Percentiles rank a stretch among this genome's conserved stretches.
Evolutionary conservation across 1,140 invertebrate genomes (phyloP).

Genomic region (Hyphantria cunea): DNA sequence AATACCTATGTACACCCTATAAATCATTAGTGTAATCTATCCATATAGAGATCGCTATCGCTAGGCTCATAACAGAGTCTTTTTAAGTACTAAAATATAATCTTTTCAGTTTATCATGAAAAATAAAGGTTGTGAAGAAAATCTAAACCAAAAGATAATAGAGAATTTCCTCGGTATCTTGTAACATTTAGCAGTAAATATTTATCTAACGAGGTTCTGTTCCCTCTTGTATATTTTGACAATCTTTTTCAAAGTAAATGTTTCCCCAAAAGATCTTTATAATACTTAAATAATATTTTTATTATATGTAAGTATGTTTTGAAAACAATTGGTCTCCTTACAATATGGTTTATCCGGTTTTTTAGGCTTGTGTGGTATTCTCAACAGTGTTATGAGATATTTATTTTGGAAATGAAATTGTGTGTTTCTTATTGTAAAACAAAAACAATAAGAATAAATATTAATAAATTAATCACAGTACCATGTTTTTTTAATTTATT

Average conservation of each 20-base stretch:
- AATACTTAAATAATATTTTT: neutral
- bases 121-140: conserved; percentile 11
- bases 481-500: too few species aligned
- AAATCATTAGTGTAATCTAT: too few species aligned
- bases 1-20: too few species aligned
- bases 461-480: too few species aligned
- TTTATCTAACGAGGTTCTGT: conserved; percentile 6
- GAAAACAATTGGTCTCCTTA: neutral
- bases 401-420: too few species aligned
- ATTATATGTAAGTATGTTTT: neutral
- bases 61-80: neutral
- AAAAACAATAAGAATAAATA: too few species aligned
- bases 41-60: too few species aligned
- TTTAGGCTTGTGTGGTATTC: too few species aligned
- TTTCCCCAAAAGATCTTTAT: neutral
- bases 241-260: conserved; percentile 5
- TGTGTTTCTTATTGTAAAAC: too few species aligned
- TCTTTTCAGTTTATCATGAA: neutral
- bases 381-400: too few species aligned
- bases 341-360: neutral
- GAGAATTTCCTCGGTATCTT: conserved; percentile 11
- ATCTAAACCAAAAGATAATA: conserved; percentile 8
- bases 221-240: neutral
- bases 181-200: conserved; percentile 12
- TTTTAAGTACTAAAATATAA: neutral